Evolutionary conservation across 2,797 vertebrate species (phyloP), one percentile per base, ranked within the genome.

Genomic region (Sarcoramphus papa): DNA sequence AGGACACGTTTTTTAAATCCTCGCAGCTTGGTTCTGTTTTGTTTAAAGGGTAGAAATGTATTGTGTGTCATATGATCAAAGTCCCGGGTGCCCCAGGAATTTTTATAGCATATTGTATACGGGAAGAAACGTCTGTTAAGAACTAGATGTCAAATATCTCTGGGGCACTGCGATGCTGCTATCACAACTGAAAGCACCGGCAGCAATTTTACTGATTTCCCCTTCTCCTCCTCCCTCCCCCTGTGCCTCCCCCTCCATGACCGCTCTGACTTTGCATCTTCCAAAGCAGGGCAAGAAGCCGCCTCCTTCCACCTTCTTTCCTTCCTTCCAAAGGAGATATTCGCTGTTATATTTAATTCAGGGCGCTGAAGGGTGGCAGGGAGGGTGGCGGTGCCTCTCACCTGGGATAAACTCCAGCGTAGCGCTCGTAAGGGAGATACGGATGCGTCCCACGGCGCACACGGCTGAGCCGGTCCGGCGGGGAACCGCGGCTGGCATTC

Each of bases 391-490:
- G 28, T 53, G 35, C 57, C 45, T 41, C 57, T 65, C 51, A 25
- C 33, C n/a, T 11, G 25, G 73, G 30, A 7, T 22, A 81, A 77
- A 40, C 69, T 68, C 40, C 59, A 70, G 47, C 12, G 2, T 20
- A 41, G 53, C 2, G 7, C 60, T 47, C 3, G 0, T 14, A 45
- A 62, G 31, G 63, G 24, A 37, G n/a, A 9, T 67, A 4, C 0
- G 3, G 64, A 33, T 85, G 64, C 30, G 4, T 82, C 72, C 40
- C 3, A 3, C 63, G 88, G 96, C 83, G 53, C 95, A 95, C 97
- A 53, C 67, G 90, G 96, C 97, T 84, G 94, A 95, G 54, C 69
- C 56, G 89, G 97, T 98, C 98, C 98, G 95, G 98, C 89, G 27
- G 56, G 63, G 78, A 85, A 64, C 83, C 70, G 2, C 24, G 86